A percentile compares a stretch with the other conserved stretches of the same genome.
Evolutionary conservation across 2,888 invertebrate species (phyloP).

Genomic region (Nasonia oneida): DNA sequence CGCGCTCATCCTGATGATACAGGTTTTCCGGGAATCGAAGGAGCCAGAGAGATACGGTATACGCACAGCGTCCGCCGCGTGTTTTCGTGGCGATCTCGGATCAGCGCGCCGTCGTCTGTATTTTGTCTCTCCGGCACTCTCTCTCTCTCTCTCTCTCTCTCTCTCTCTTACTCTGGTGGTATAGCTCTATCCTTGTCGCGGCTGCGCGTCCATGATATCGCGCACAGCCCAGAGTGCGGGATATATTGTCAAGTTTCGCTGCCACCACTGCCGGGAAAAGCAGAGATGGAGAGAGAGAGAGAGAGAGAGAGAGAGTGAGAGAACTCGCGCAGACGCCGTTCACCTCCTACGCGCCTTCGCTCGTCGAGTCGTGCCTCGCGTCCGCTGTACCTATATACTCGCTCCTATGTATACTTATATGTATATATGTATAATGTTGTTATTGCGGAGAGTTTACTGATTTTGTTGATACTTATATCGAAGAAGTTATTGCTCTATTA

Average conservation of each 20-base stretch:
- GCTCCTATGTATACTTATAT: neutral
- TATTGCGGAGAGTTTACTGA: no score
- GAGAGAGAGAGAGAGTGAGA: no score
- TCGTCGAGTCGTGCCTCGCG: neutral
- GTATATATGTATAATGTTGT: neutral
- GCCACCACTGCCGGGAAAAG: neutral
- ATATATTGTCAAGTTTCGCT: neutral
- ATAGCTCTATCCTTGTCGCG: neutral
- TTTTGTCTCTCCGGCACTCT: neutral
- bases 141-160: no score
- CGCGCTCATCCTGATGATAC: constrained; percentile 35
- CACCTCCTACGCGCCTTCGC: constrained; percentile 13
- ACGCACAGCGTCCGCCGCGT: neutral
- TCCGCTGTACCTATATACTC: neutral
- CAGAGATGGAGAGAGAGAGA: constrained; percentile 1
- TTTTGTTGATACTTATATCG: neutral
- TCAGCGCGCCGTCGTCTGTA: neutral
- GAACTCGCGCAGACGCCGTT: constrained; percentile 43
- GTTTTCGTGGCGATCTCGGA: neutral
- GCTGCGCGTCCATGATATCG: constrained; percentile 8
- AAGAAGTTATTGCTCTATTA: neutral
- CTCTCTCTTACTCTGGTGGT: neutral
- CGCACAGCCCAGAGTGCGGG: neutral
- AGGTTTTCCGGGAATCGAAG: neutral
- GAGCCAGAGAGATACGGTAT: neutral